These are phyloP conservation scores for Trichogramma pretiosum DNA, from an alignment of 1,140 invertebrate genomes.

Conservation along the genomic window DNA sequence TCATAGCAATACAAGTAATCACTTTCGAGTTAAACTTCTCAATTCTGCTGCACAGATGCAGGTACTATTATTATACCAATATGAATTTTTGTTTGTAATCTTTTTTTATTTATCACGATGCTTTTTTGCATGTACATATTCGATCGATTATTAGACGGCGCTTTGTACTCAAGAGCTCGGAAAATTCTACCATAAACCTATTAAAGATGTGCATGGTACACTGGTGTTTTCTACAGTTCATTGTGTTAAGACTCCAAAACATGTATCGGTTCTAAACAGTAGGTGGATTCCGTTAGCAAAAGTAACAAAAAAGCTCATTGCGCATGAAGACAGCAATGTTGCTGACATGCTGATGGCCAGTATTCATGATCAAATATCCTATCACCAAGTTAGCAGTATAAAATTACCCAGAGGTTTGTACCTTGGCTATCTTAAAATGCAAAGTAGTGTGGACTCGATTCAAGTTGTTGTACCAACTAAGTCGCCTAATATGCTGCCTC, in stretches of 20 bases:
- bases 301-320: conserved; percentile 52
- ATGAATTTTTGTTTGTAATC: too few species aligned
- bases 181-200: conserved; percentile 82
- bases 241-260: conserved; percentile 73
- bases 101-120: not conserved
- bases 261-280: conserved; percentile 75
- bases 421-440: conserved; percentile 89
- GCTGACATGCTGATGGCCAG: conserved; percentile 74
- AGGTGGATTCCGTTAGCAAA: conserved; percentile 82
- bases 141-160: conserved; percentile 55
- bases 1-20: conserved; percentile 73
- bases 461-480: conserved; percentile 85
- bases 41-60: conserved; percentile 90
- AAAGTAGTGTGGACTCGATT: conserved; percentile 88
- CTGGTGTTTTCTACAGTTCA: conserved; percentile 84
- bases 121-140: too few species aligned
- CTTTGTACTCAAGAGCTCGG: conserved; percentile 85
- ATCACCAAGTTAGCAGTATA: conserved; percentile 78
- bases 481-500: conserved; percentile 86
- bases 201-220: conserved; percentile 79
- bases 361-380: conserved; percentile 83
- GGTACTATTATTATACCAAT: too few species aligned
- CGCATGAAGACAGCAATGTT: conserved; percentile 64
- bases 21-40: conserved; percentile 85
- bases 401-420: conserved; percentile 80